Base-by-base conservation (phyloP, 2,797 vertebrate species). In the Tokudaia muenninki region DNA sequence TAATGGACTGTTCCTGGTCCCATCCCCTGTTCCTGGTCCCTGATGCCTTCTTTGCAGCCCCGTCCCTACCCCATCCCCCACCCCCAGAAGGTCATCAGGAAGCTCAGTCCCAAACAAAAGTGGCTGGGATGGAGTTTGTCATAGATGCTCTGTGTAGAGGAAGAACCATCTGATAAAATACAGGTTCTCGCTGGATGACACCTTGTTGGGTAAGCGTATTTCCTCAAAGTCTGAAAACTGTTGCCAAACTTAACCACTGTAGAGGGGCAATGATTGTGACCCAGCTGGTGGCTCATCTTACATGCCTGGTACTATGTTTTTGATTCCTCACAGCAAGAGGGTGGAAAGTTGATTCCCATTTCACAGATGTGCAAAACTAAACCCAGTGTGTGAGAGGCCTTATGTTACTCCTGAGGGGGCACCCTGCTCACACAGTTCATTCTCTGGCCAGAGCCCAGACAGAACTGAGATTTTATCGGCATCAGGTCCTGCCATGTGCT, bases 1-100 rank as follows among this genome's bases (percentile, higher is more conserved):
- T 74, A 94, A 96, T 97, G 97, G 97, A 34, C 77, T 65, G 91
- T 3, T 74, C 93, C 95, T 55, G 24, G 72, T 29, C 37, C n/a
- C 13, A 29, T 82, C 65, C 47, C 86, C 72, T 61, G 41, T 74
- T 78, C 63, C 90, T 50, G 4, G 55, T 41, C 44, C 87, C 50
- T 78, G 47, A 59, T 79, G 10, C 41, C 63, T 0, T 6, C 89
- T 94, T 92, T 90, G 82, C 87, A 0, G 0, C 78, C 77, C 61
- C 4, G 7, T 12, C 44, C 41, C 37, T 31, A 67, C 70, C n/a
- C 70, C n/a, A 72, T 8, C 1, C 65, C 44, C 14, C 24, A 77
- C 44, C 31, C 44, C 37, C 29, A 89, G 44, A 52, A 83, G 92
- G 79, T 67, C 22, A 50, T 74, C 22, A 21, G 89, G 47, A 89